Conservation (phyloP, 2,113 vertebrate genomes). For the Tupaia tana region DNA sequence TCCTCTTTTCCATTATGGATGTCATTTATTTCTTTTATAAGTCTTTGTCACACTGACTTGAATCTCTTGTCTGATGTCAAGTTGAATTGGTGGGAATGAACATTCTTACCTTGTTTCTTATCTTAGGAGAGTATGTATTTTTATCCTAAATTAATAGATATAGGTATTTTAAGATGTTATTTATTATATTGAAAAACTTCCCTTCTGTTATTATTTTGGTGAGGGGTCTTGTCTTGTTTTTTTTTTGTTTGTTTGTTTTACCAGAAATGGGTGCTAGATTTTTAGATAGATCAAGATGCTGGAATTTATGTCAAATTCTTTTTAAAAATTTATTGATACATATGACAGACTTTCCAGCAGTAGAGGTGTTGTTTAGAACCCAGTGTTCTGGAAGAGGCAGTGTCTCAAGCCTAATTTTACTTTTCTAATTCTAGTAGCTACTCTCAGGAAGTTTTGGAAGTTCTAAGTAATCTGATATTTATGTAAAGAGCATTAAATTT, state of each 20-base stretch:
- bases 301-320: background rate
- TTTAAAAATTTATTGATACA: background rate
- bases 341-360: constrained; percentile 91
- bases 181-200: background rate
- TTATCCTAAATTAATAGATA: background rate
- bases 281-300: background rate
- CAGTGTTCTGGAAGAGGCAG: constrained; percentile 91
- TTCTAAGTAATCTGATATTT: constrained; percentile 93
- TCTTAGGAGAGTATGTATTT: background rate
- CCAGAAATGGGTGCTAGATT: background rate
- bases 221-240: background rate
- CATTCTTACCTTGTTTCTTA: constrained; percentile 23
- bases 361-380: constrained; percentile 94
- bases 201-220: background rate
- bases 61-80: background rate
- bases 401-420: constrained; percentile 91
- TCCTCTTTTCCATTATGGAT: background rate
- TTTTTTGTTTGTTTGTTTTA: background rate
- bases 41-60: background rate
- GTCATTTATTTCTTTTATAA: constrained; percentile 21
- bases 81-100: background rate
- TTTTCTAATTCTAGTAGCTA: constrained; percentile 90
- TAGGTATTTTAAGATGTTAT: background rate
- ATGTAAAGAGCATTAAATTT: constrained; percentile 97
- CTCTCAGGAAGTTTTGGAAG: constrained; percentile 88